Evolutionary conservation across 1,140 invertebrate genomes (phyloP).

Genomic region (Penaeus indicus): DNA sequence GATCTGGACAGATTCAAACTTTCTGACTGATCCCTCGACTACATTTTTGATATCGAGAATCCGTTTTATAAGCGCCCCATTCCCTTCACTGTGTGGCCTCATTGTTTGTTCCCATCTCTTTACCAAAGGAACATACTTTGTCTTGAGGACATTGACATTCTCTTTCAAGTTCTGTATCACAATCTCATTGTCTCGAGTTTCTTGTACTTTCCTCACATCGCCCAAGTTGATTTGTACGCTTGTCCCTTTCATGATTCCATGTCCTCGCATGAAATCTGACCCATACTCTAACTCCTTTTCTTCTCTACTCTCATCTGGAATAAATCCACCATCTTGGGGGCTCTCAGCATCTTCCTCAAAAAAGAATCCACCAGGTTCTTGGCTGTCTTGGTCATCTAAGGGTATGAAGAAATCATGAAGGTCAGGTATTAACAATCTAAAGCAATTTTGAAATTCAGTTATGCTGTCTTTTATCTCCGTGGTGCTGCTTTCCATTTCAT

Average conservation of each 20-base stretch:
- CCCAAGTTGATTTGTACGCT: constrained; percentile 55
- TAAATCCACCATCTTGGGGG: background rate
- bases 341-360: background rate
- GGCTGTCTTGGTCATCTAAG: constrained; percentile 42
- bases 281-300: constrained; percentile 49
- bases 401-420: constrained; percentile 64
- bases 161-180: constrained; percentile 60
- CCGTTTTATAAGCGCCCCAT: constrained; percentile 45
- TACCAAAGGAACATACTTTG: constrained; percentile 56
- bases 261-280: constrained; percentile 58
- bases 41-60: constrained; percentile 54
- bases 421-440: constrained; percentile 64
- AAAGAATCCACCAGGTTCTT: constrained; percentile 32
- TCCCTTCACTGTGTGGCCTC: constrained; percentile 51
- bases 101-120: constrained; percentile 59
- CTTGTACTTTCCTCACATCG: constrained; percentile 51
- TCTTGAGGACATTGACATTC: constrained; percentile 39
- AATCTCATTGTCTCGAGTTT: constrained; percentile 60
- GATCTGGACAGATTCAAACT: constrained; percentile 56
- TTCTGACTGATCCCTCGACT: constrained; percentile 42
- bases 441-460: constrained; percentile 60
- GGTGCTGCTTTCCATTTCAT: constrained; percentile 38
- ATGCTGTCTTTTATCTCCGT: constrained; percentile 51
- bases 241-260: constrained; percentile 62
- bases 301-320: background rate